Percentiles rank a stretch among this genome's conserved stretches.
These are phyloP conservation scores for Cerastis leucographa DNA, from an alignment of 2,888 invertebrate genomes.

Conservation along the genomic window DNA sequence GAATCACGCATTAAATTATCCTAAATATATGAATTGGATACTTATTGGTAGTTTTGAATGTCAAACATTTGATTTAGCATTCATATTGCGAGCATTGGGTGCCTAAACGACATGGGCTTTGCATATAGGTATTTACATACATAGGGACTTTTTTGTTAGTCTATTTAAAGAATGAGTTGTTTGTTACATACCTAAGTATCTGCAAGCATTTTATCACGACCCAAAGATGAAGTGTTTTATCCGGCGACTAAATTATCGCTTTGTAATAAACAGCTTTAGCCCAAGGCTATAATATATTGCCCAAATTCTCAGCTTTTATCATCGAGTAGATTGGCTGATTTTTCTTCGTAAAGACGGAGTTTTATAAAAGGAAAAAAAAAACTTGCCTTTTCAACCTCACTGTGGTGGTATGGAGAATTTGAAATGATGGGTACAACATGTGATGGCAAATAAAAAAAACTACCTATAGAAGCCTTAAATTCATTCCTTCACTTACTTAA, in stretches of 20 bases:
- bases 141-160: conserved; percentile 37
- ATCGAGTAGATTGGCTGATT: neutral
- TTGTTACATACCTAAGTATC: conserved; percentile 28
- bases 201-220: conserved; percentile 33
- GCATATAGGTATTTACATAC: conserved; percentile 10
- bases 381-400: neutral
- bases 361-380: neutral
- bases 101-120: conserved; percentile 28
- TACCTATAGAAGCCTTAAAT: no score
- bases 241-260: neutral
- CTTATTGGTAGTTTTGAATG: conserved; percentile 46
- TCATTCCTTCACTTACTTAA: neutral
- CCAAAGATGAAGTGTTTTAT: conserved; percentile 7
- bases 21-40: conserved; percentile 33
- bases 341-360: neutral
- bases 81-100: conserved; percentile 39
- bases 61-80: conserved; percentile 46
- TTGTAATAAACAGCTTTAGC: conserved; percentile 3
- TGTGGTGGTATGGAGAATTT: neutral
- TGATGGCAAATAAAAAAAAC: neutral
- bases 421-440: neutral
- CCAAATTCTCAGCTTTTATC: neutral
- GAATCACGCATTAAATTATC: conserved; percentile 44
- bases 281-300: neutral
- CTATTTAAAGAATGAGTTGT: conserved; percentile 35